Evolutionary conservation across 2,888 invertebrate genomes (phyloP), one percentile per base, ranked within the genome.

Genomic region (Drosophila paranaensis): DNA sequence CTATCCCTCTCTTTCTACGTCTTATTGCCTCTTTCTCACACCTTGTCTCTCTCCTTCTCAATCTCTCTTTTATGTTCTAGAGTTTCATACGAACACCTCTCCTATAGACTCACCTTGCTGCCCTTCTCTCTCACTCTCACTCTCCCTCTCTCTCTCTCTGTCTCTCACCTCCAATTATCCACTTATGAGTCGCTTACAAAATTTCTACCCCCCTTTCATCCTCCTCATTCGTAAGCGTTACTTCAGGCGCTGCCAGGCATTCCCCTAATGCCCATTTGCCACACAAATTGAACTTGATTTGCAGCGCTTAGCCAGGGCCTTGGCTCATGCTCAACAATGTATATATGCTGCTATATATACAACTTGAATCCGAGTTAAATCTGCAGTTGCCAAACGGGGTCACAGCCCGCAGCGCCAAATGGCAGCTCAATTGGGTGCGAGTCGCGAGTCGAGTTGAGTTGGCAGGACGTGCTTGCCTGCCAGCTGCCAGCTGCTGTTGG

Each of bases 371-470:
- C 27, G 33, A 37, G 37, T 61, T 70, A 70, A 56, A 56, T 57
- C 66, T 73, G 71, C 72, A 74, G 75, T 79, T 70, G 77, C 40
- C 57, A 57, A 57, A 30, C n/a, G n/a, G 51, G 53, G 37, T 54
- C 27, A 14, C 14, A 14, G 27, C 46, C 6, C 27, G 27, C 5
- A 8, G 27, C n/a, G 9, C 27, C 9, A 40, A 40, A 54, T 20
- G 54, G 39, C 27, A 40, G n/a, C 33, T 35, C 20, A 35, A 39
- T 42, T 40, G 11, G 35, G 13, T 16, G 40, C 13, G 55, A 16
- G 37, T 6, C 11, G 43, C 51, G 20, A 25, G 25, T 45, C 51
- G 20, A 25, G 25, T 45, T 25, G 45, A 25, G 25, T 13, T 25
- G 16, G 8, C 10, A 53, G 25, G 48, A 51, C 50, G 57, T 46